Conservation (phyloP, 2,888 invertebrate species). For the Capitulum mitella region DNA sequence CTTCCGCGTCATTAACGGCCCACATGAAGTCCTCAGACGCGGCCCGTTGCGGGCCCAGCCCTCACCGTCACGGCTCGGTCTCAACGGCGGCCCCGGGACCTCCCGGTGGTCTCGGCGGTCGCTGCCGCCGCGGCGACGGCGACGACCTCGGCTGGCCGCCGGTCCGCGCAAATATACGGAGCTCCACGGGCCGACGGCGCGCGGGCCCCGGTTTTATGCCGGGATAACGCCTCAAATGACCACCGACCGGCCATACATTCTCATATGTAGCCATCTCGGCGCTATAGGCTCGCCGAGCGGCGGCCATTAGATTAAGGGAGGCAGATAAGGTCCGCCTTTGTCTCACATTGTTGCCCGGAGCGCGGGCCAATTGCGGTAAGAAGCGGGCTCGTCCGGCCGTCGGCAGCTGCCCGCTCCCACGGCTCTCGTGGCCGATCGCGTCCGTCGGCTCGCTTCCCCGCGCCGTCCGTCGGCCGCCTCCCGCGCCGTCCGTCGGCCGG, state of each 20-base stretch:
- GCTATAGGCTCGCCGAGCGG: not conserved
- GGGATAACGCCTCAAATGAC: not conserved
- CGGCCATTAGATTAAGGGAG: not conserved
- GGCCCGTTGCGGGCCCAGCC: too few species aligned
- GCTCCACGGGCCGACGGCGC: not conserved
- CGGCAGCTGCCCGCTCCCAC: not conserved
- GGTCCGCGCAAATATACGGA: too few species aligned
- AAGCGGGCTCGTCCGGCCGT: not conserved
- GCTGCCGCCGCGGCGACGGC: too few species aligned
- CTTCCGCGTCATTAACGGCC: too few species aligned
- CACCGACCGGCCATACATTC: not conserved
- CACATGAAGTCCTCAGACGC: too few species aligned
- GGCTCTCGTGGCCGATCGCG: not conserved
- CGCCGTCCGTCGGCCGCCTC: not conserved
- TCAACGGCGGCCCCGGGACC: too few species aligned
- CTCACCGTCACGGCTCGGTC: too few species aligned
- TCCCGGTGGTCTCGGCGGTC: too few species aligned
- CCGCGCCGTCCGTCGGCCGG: not conserved
- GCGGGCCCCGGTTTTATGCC: not conserved
- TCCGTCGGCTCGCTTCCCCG: not conserved
- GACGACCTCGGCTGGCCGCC: too few species aligned
- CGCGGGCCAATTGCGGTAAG: not conserved
- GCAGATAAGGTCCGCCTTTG: slow-evolving; percentile 13
- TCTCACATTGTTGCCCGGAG: not conserved
- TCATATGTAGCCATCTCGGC: not conserved